These are phyloP conservation scores for Podarcis lilfordi DNA, from an alignment of 2,797 vertebrate genomes.

Conservation along the genomic window DNA sequence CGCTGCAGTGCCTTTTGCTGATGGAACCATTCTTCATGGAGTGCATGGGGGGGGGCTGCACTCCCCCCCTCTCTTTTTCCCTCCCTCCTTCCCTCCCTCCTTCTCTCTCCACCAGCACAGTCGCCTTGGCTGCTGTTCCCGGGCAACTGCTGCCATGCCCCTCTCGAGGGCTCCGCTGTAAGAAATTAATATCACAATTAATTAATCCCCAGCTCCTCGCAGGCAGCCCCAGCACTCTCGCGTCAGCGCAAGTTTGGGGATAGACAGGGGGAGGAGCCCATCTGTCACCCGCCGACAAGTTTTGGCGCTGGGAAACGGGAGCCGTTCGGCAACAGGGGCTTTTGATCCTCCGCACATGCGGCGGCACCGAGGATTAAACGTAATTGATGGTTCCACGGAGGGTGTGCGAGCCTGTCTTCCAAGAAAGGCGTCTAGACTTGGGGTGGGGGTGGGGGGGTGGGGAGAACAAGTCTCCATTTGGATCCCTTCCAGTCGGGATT, in stretches of 20 bases:
- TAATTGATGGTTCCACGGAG: constrained; percentile 25
- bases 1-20: constrained; percentile 16
- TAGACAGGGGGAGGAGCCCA: constrained; percentile 47
- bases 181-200: constrained; percentile 67
- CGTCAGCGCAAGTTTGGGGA: constrained; percentile 16
- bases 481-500: too few relatives aligned
- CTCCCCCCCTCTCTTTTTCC: rapidly evolving
- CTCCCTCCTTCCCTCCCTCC: neutral
- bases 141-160: constrained; percentile 29
- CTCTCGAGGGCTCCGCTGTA: constrained; percentile 38
- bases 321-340: constrained; percentile 61
- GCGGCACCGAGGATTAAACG: constrained; percentile 50
- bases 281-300: constrained; percentile 64
- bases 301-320: constrained; percentile 51
- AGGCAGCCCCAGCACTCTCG: constrained; percentile 50
- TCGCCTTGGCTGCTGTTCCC: rapidly evolving
- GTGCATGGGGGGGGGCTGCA: rapidly evolving
- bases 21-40: constrained; percentile 1
- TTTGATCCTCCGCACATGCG: constrained; percentile 67
- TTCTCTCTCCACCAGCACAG: neutral
- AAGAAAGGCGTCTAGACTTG: neutral
- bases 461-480: neutral
- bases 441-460: neutral
- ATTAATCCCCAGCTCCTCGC: constrained; percentile 62
- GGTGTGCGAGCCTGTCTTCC: neutral